Percentiles rank a stretch among this genome's conserved stretches.
Conservation (phyloP, 2,888 invertebrate species). For the Silvanus unidentatus region DNA sequence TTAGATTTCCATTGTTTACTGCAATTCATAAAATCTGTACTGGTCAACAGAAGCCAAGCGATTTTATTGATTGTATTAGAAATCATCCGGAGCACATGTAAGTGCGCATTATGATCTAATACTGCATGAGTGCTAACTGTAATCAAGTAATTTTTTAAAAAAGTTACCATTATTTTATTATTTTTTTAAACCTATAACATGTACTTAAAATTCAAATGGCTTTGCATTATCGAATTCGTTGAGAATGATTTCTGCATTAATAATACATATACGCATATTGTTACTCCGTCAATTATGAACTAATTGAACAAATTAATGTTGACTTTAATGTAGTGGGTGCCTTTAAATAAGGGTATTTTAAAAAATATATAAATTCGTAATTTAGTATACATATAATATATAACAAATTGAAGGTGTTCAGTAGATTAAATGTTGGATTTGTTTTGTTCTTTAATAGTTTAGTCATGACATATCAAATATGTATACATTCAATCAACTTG, state of each 20-base stretch:
- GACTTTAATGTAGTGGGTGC: background rate
- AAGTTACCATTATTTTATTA: too few species aligned
- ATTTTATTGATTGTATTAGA: conserved; percentile 88
- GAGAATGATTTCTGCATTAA: too few species aligned
- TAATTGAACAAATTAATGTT: background rate
- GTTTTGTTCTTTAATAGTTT: background rate
- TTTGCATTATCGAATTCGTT: too few species aligned
- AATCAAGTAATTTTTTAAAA: background rate
- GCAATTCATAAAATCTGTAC: conserved; percentile 91
- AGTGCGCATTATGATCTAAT: conserved; percentile 45
- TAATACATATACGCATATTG: too few species aligned
- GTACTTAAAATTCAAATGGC: too few species aligned
- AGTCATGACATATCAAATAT: too few species aligned
- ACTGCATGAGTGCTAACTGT: conserved; percentile 3
- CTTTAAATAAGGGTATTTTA: background rate
- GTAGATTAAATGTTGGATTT: background rate
- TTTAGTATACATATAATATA: too few species aligned
- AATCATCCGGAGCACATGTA: conserved; percentile 97
- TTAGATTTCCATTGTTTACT: conserved; percentile 91
- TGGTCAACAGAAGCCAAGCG: conserved; percentile 68
- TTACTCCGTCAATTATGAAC: too few species aligned
- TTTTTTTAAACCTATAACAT: too few species aligned
- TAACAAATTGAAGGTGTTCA: too few species aligned
- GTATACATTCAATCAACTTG: too few species aligned
- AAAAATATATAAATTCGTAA: background rate